Base-by-base conservation (phyloP, 92 coral and sea anemone genomes). In the Palythoa caribaeorum region DNA sequence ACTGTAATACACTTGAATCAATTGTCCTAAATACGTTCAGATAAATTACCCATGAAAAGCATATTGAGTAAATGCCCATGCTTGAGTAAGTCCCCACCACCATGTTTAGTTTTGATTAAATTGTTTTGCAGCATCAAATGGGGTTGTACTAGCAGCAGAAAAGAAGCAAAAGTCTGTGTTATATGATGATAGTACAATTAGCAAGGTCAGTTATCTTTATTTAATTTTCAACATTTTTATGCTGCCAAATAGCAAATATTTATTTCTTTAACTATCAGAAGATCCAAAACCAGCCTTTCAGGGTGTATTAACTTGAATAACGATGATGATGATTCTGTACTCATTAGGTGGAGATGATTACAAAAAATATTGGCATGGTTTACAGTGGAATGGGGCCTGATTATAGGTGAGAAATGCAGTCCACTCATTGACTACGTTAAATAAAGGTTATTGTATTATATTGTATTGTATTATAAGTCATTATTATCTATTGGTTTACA, bases 331-430 rank as follows among this genome's bases (percentile, higher is more conserved):
- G 28, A 54, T 60, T 3, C 54, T 28, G 37, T 63, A 9, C 75
- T 71, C 76, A 71, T 62, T 37, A 96, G 98, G 93, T 97, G 21
- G 99, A 97, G 87, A 95, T 97, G 96, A 93, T 97, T 38, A 97
- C 99, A 44, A 97, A 95, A 77, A 97, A 90, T 86, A 87, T 93
- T 78, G 99, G 99, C 9, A 91, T 97, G 95, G 96, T 97, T 60
- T 97, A 97, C 79, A 97, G 99, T 90, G 99, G 99, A 35, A 97
- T 97, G 99, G 99, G 99, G 1, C 99, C 99, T 55, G 99, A 97
- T 88, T 97, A 96, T 91, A 97, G 99, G 99, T 97, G 79, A 38
- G 20, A 19, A 28, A 77, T 17, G 19, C 13, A 77, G 6, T 36
- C 5, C 10, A 70, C 3, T 8, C 7, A 44, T 44, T 44, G 28